Conservation (phyloP, 2,888 invertebrate genomes). For the Incurvaria masculella region DNA sequence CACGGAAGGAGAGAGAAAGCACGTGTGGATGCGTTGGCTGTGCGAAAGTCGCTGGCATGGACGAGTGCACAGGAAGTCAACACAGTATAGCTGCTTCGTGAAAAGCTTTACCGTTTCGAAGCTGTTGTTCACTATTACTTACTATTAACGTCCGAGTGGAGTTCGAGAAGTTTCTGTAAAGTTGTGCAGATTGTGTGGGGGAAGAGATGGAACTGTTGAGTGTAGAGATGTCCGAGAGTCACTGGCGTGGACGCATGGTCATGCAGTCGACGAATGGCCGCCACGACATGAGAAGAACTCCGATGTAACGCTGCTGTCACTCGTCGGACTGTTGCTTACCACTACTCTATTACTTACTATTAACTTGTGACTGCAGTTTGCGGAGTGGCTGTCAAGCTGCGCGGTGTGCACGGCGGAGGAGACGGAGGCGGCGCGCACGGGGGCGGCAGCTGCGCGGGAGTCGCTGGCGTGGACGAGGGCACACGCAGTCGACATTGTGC, state of each 20-base stretch:
- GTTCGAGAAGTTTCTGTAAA: too few relatives aligned
- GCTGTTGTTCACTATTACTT: background rate
- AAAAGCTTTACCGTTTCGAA: constrained; percentile 7
- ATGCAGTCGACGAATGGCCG: background rate
- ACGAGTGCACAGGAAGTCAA: constrained; percentile 28
- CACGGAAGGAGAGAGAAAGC: constrained; percentile 22
- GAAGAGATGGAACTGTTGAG: too few relatives aligned
- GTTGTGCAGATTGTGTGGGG: too few relatives aligned
- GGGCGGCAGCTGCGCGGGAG: constrained; percentile 22
- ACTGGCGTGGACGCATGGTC: too few relatives aligned
- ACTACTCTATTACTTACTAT: constrained; percentile 2
- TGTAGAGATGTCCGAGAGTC: too few relatives aligned
- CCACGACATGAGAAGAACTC: background rate
- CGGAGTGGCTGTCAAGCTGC: constrained; percentile 30
- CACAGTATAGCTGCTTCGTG: constrained; percentile 25
- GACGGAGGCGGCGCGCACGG: constrained; percentile 20
- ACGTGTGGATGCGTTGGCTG: constrained; percentile 18
- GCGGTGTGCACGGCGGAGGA: constrained; percentile 24
- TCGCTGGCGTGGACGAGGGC: constrained; percentile 28
- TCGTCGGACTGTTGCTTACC: background rate
- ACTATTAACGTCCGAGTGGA: too few relatives aligned
- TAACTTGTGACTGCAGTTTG: constrained; percentile 33
- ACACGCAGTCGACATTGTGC: constrained; percentile 29
- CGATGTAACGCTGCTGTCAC: background rate
- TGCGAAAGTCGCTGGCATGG: constrained; percentile 26